Percentiles rank a stretch among this genome's conserved stretches.
Conservation (phyloP, 1,140 invertebrate species). For the Anadara kagoshimensis region DNA sequence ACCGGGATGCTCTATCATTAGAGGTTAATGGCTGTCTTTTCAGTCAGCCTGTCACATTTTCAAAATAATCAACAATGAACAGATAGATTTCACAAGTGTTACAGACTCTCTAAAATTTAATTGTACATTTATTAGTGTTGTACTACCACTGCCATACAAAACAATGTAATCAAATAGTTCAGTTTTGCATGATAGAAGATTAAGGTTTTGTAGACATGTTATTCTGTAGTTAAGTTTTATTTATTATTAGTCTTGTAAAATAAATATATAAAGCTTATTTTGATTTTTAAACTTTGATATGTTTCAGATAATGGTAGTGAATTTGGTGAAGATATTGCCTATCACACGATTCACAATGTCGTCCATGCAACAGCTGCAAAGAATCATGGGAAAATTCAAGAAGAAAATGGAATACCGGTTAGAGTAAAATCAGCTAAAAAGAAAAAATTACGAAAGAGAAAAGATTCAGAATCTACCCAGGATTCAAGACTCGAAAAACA, state of each 20-base stretch:
- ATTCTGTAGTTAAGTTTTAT: background rate
- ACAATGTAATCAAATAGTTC: too few species aligned
- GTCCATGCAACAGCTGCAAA: conserved; percentile 33
- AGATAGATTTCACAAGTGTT: too few species aligned
- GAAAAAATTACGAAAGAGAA: conserved; percentile 35
- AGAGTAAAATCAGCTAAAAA: conserved; percentile 35
- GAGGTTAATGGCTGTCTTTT: too few species aligned
- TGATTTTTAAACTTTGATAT: background rate
- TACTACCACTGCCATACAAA: too few species aligned
- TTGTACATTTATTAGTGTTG: too few species aligned
- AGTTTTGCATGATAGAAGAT: too few species aligned
- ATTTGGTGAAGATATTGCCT: conserved; percentile 34
- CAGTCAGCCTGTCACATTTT: too few species aligned
- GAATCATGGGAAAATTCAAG: conserved; percentile 5
- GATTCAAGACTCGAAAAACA: conserved; percentile 39
- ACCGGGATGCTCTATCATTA: too few species aligned
- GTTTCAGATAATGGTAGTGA: conserved; percentile 25
- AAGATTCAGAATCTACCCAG: conserved; percentile 22
- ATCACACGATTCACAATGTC: conserved; percentile 42
- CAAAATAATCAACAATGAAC: too few species aligned
- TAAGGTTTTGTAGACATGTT: too few species aligned
- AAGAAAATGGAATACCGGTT: conserved; percentile 19
- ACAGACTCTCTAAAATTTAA: too few species aligned
- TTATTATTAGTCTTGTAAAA: background rate
- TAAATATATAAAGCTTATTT: too few species aligned